Evolutionary conservation across 1,140 invertebrate species (phyloP).

Genomic region (Caenorhabditis inopinata): DNA sequence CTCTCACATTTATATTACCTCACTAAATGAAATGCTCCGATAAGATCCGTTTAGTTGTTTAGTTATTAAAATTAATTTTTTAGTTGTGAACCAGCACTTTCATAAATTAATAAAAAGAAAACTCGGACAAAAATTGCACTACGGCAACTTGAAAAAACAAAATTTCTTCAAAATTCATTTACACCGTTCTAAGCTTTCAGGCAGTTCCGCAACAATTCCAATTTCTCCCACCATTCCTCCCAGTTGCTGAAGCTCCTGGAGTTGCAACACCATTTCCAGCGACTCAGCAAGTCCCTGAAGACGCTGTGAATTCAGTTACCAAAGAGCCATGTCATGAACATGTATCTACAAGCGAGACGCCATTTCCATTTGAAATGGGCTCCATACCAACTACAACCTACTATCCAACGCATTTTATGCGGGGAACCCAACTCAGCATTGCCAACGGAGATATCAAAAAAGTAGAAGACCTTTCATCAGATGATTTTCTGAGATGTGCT

Average conservation of each 20-base stretch:
- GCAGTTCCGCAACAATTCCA: background rate
- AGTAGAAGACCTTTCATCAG: slow-evolving; percentile 31
- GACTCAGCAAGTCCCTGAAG: too few relatives aligned
- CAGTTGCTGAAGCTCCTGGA: background rate
- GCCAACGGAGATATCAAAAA: slow-evolving; percentile 24
- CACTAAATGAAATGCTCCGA: too few relatives aligned
- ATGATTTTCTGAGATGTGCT: slow-evolving; percentile 33
- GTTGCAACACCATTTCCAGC: background rate
- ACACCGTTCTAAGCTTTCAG: background rate
- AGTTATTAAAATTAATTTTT: too few relatives aligned
- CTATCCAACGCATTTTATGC: slow-evolving; percentile 43
- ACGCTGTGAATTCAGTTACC: too few relatives aligned
- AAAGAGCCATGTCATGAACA: background rate
- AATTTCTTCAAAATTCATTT: background rate
- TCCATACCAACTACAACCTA: slow-evolving; percentile 1
- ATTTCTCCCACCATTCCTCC: background rate
- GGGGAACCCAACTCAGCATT: slow-evolving; percentile 11
- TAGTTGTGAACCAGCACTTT: too few relatives aligned
- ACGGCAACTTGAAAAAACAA: background rate
- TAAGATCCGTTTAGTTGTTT: too few relatives aligned
- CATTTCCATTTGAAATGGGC: background rate
- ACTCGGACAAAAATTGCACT: too few relatives aligned
- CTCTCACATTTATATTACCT: too few relatives aligned
- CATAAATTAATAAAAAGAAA: too few relatives aligned
- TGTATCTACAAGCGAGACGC: background rate